Evolutionary conservation across 2,113 vertebrate genomes (phyloP), one percentile per base, ranked within the genome.

Genomic region (Eulacestoma nigropectus): DNA sequence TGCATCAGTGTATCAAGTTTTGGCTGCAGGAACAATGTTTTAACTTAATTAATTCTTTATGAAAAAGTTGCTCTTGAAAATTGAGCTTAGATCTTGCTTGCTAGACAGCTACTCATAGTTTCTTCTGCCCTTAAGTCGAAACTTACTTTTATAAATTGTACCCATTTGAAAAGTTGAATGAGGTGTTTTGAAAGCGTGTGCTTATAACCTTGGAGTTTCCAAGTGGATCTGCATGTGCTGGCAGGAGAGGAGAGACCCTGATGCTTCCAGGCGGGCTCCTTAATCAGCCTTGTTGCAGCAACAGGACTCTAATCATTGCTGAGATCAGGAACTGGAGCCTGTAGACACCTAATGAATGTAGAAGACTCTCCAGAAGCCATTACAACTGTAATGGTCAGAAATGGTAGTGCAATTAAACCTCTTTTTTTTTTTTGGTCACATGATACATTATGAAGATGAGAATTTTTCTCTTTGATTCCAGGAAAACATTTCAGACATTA

Each of bases 401-500:
- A 95, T 67, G 10, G 37, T 15, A 47, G 63, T 37, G 52, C 83
- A 93, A 69, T 96, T 95, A 93, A 92, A 17, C 56, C 6, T n/a
- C 4, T 56, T 22, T 41, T 7, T 13, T 22, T 41, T 9, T 86
- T 68, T 79, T 90, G 60, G 90, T 96, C 68, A 53, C 8, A 32
- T 63, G 39, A 30, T 85, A 75, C 50, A 89, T 95, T 96, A 97
- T 85, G 65, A 96, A 97, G 96, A 97, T 96, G 62, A 95, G 72
- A 94, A 53, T 82, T 94, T 82, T 93, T 84, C 75, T 96, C 52
- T 97, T 96, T 96, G 79, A 92, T 97, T 96, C 96, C 92, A 91
- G 84, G 93, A 97, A 98, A 97, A 84, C 85, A 75, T 96, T 95
- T 96, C 88, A 89, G 95, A 87, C 16, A 37, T 91, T 82, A 59